These are phyloP conservation scores for Metacarcinus magister DNA, from an alignment of 2,888 invertebrate species.

Conservation along the genomic window DNA sequence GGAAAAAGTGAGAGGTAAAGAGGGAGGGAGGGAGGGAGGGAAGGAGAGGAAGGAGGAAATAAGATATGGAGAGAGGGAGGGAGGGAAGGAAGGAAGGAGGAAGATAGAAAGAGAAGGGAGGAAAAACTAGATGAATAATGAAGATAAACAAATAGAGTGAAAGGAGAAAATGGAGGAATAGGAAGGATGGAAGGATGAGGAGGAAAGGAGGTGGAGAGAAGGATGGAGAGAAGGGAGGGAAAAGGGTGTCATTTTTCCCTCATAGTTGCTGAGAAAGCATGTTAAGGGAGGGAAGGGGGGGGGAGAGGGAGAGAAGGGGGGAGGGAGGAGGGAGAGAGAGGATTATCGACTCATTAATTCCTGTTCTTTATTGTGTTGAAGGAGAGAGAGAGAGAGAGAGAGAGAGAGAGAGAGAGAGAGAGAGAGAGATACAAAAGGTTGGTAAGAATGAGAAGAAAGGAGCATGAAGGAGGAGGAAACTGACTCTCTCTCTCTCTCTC, in stretches of 20 bases:
- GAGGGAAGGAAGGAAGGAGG: neutral
- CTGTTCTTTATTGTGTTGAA: conserved; percentile 43
- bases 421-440: neutral
- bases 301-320: neutral
- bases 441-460: neutral
- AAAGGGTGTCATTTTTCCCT: neutral
- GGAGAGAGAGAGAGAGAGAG: neutral
- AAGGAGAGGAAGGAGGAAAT: neutral
- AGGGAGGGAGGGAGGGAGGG: neutral
- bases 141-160: too few species aligned
- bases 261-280: neutral
- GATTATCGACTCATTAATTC: conserved; percentile 47
- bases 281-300: neutral
- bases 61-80: neutral
- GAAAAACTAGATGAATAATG: too few species aligned
- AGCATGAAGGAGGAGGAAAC: neutral
- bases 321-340: neutral
- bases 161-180: too few species aligned
- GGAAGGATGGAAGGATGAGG: neutral
- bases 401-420: neutral
- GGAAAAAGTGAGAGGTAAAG: neutral
- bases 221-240: neutral
- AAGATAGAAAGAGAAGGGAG: neutral
- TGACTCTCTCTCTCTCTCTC: neutral
- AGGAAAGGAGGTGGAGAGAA: neutral